Base-by-base conservation (phyloP, 2,797 vertebrate genomes). In the Hylomyscus alleni region DNA sequence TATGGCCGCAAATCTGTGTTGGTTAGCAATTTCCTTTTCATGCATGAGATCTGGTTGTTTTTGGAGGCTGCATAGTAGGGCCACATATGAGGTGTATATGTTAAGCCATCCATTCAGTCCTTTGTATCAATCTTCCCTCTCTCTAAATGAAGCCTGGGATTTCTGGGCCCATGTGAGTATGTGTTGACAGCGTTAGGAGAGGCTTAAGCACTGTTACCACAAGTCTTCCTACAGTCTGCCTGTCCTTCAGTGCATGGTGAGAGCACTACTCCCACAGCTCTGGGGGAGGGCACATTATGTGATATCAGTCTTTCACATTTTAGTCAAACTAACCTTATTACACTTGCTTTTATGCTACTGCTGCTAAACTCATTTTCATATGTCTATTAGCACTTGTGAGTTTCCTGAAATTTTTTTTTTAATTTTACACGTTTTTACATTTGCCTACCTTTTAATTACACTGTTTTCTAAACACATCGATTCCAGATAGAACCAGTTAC, bases 331-430 rank as follows among this genome's bases (percentile, higher is more conserved):
- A 31, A 65, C 83, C 17, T 86, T 52, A 40, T 82, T 62, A 44
- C 1, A 12, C 37, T 85, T 73, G 31, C 7, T 26, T 69, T 47
- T n/a, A 11, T 37, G 65, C 65, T 26, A 8, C 34, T 81, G 19
- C 50, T 77, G 80, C 40, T 58, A 80, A 67, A 69, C 2, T 37
- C 3, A 9, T 52, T 94, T 90, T 85, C 29, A 89, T 1, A 0
- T 67, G 26, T 65, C 40, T 82, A 34, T 88, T 81, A 11, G n/a
- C 26, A 60, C 54, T 77, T 89, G 26, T 72, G 86, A 92, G 13
- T 83, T 97, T 88, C 58, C 29, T 60, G 2, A 72, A 72, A n/a
- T 72, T 86, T 94, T 15, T 85, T 15, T 85, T 62, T 20, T 69
- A 54, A 2, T 83, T 34, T 67, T 67, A 24, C 0, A 24, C 29